phyloP scores from a whole-genome alignment of 2,888 invertebrate species.

The Sesamia inferens region DNA sequence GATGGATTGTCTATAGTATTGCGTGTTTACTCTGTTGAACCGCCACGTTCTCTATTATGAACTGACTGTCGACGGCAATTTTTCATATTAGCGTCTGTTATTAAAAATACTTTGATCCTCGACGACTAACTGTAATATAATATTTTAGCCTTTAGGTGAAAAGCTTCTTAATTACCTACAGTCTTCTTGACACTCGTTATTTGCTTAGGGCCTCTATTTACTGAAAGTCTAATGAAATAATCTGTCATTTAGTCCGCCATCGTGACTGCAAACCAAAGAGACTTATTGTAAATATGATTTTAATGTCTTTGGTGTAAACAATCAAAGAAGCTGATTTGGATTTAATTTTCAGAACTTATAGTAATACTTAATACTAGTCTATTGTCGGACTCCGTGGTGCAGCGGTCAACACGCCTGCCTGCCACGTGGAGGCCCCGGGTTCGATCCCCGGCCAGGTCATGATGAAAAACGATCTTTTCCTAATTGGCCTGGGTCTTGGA shows the following conservation, averaged over 20 bases:
- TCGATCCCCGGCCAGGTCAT: too few relatives aligned
- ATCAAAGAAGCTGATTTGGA: not conserved
- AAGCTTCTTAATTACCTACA: not conserved
- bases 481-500: too few relatives aligned
- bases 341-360: not conserved
- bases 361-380: not conserved
- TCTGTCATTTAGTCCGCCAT: not conserved
- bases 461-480: too few relatives aligned
- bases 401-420: too few relatives aligned
- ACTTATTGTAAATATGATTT: too few relatives aligned
- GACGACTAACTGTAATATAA: not conserved
- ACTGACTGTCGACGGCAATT: not conserved
- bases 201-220: not conserved
- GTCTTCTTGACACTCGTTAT: not conserved
- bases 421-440: too few relatives aligned
- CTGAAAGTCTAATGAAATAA: not conserved
- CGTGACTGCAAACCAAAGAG: too few relatives aligned
- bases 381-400: too few relatives aligned
- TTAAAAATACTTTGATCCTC: not conserved
- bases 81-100: not conserved
- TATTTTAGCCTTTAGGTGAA: not conserved
- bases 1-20: conserved; percentile 64
- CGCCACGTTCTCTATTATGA: not conserved
- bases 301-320: not conserved
- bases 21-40: conserved; percentile 23